Evolutionary conservation across 2,797 vertebrate species (phyloP), one percentile per base, ranked within the genome.

Genomic region (Botia kubotai): DNA sequence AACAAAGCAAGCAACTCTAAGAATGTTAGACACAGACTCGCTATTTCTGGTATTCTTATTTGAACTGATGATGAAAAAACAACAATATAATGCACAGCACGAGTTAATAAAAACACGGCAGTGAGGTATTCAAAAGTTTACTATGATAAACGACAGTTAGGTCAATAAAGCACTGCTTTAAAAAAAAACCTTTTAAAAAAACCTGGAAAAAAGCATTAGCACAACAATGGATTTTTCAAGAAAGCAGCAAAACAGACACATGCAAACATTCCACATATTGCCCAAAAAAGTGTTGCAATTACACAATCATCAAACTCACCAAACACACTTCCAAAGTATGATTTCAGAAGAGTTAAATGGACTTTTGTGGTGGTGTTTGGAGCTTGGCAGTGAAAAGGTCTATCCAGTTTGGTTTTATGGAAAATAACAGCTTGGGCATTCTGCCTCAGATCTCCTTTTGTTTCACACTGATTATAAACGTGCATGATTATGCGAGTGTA

Each of bases 1-100:
- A 79, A 79, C 76, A 71, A 57, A 57, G 23, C 46, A 2, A 57
- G 71, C 4, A 33, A 33, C 33, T 33, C 33, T 33, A 33, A 33
- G 33, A 48, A 73, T 48, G 71, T 21, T 13, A 5, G 4, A 74
- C n/a, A 19, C 4, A 17, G 19, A 1, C 1, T 16, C 46, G 33
- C 26, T 10, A 43, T 65, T 48, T 80, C 48, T 66, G 58, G 77
- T 60, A 21, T 52, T 52, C 48, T 16, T 52, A 52, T 7, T 43
- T 33, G 39, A 43, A 6, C 3, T 6, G 48, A 60, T 19, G 17
- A 63, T 29, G 12, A 29, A 10, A 63, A 63, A 23, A 60, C 11
- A 60, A 69, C 43, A 50, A 33, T 5, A 33, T 33, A 33, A 33
- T 43, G 6, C 14, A 66, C 8, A 26, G 72, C 39, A 39, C 36